These are phyloP conservation scores for Pseudomyrmex concolor DNA, from an alignment of 1,140 invertebrate species.

Conservation along the genomic window DNA sequence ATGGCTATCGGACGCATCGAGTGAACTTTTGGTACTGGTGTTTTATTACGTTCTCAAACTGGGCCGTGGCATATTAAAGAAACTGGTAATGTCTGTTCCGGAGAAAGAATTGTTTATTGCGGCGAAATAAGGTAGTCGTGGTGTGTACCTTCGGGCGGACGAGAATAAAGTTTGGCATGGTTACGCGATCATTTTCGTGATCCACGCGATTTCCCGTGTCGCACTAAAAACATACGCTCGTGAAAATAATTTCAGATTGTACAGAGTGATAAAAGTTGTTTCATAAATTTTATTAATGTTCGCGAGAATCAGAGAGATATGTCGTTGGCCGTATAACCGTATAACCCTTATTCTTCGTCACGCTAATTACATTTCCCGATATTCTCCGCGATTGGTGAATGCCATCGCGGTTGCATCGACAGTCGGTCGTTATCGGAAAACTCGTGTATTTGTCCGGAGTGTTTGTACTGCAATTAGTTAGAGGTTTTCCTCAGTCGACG, in stretches of 20 bases:
- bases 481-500: constrained; percentile 1
- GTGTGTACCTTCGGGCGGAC: background rate
- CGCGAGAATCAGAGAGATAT: background rate
- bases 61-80: constrained; percentile 22
- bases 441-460: background rate
- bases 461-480: background rate
- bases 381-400: background rate
- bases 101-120: constrained; percentile 3
- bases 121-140: background rate
- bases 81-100: constrained; percentile 28
- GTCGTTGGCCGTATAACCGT: no score
- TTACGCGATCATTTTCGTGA: background rate
- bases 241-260: no score
- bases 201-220: background rate
- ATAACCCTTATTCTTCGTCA: no score
- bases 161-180: background rate
- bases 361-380: background rate
- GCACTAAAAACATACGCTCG: no score
- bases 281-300: background rate
- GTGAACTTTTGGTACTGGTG: constrained; percentile 36
- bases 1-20: constrained; percentile 16
- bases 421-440: constrained; percentile 1
- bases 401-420: background rate
- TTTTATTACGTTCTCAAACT: constrained; percentile 33
- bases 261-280: background rate